These are phyloP conservation scores for Microtus richardsoni DNA, from an alignment of 2,113 vertebrate genomes.

Conservation along the genomic window DNA sequence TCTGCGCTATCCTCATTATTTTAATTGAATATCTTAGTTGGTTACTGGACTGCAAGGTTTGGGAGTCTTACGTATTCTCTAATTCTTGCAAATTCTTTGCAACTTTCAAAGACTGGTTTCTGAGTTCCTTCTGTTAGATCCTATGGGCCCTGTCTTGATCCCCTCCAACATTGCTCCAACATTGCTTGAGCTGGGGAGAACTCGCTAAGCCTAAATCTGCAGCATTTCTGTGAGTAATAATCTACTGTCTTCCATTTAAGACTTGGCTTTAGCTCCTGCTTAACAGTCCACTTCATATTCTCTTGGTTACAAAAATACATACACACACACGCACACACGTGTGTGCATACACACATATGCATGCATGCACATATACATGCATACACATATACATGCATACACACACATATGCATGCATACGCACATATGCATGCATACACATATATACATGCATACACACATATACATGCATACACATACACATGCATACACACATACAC, in stretches of 20 bases:
- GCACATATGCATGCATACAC: not conserved
- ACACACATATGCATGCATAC: not conserved
- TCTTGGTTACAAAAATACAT: not conserved
- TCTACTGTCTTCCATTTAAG: not conserved
- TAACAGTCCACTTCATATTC: not conserved
- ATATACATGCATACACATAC: too few relatives aligned
- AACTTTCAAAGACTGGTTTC: not conserved
- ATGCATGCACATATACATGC: too few relatives aligned
- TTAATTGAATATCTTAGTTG: not conserved
- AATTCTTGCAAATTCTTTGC: constrained; percentile 5
- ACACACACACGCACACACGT: not conserved
- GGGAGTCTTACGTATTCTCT: not conserved
- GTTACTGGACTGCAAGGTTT: not conserved
- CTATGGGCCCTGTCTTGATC: not conserved
- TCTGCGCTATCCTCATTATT: not conserved
- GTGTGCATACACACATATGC: not conserved
- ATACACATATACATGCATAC: not conserved
- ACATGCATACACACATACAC: too few relatives aligned
- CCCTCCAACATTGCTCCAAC: too few relatives aligned
- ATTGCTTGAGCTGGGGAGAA: not conserved
- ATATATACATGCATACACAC: too few relatives aligned
- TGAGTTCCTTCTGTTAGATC: not conserved
- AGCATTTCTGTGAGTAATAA: too few relatives aligned
- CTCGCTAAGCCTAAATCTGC: not conserved
- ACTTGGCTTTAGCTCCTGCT: not conserved